Evolutionary conservation across 1,140 invertebrate species (phyloP).

Genomic region (Zelostemma sp.): DNA sequence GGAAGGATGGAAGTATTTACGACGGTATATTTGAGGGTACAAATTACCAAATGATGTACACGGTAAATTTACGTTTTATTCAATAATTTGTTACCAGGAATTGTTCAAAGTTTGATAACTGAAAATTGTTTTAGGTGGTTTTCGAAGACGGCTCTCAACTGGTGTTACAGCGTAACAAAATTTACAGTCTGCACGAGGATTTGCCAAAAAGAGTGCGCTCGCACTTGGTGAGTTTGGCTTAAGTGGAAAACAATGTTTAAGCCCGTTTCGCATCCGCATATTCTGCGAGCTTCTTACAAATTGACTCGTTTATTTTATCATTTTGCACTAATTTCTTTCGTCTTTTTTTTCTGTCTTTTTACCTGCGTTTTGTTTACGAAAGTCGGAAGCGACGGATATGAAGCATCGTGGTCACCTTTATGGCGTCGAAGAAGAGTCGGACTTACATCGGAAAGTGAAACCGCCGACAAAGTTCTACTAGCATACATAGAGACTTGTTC

Average conservation of each 20-base stretch:
- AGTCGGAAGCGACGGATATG: conserved; percentile 73
- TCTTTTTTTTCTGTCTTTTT: conserved; percentile 57
- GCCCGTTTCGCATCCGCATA: conserved; percentile 1
- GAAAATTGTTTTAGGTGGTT: conserved; percentile 63
- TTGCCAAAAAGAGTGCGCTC: conserved; percentile 70
- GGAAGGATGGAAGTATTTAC: conserved; percentile 75
- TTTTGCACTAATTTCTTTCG: conserved; percentile 53
- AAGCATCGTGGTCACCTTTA: conserved; percentile 71
- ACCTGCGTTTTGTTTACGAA: conserved; percentile 52
- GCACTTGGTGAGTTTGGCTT: conserved; percentile 69
- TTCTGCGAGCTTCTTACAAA: conserved; percentile 10
- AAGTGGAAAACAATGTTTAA: conserved; percentile 11
- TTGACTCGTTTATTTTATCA: conserved; percentile 18
- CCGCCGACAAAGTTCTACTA: conserved; percentile 49
- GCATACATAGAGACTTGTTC: background rate
- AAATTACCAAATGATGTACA: conserved; percentile 70
- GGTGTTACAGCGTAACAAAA: conserved; percentile 64
- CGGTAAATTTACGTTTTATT: no score
- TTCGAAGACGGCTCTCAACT: conserved; percentile 69
- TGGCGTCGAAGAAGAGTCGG: conserved; percentile 62
- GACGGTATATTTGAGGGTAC: conserved; percentile 73
- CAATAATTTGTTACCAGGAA: no score
- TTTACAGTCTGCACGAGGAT: conserved; percentile 68
- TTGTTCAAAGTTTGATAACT: no score
- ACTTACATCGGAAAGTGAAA: conserved; percentile 63